Evolutionary conservation across 2,888 invertebrate species (phyloP), one percentile per base, ranked within the genome.

Genomic region (Drosophila multiciliata): DNA sequence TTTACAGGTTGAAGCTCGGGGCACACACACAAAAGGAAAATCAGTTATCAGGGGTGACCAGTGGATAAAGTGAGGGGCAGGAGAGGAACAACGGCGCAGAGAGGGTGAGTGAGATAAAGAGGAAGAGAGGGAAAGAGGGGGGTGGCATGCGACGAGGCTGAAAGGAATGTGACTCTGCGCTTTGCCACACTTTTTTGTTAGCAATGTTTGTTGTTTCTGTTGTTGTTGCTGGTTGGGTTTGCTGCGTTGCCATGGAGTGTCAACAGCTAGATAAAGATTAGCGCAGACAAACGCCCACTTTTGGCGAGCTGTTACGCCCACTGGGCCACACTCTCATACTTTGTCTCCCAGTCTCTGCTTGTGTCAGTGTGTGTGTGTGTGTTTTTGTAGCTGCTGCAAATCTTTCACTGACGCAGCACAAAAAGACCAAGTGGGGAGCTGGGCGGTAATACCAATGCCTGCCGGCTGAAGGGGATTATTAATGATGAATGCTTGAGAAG

Each of bases 231-330:
- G 80, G 75, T 71, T 64, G 69, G 72, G 79, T 67, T 75, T 66
- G 83, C 82, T 75, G 77, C 87, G 80, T 79, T 85, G 83, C 86
- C 89, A 80, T 80, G 76, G 90, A 90, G 90, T 91, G 91, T 90
- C 90, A 90, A 90, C 90, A 87, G 81, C 83, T 79, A 90, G 90
- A 90, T 90, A 90, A 90, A 91, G 89, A 90, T 90, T 90, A 89
- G 84, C 83, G 75, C 80, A 86, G 89, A 86, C 89, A 86, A 80
- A 87, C 88, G 83, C 86, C 89, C 90, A 87, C 89, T 90, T 90
- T 87, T 81, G 77, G 80, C 74, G 80, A 57, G 68, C 80, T 77
- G 78, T 73, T 80, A 75, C 89, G 88, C 86, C 86, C 84, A 85
- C 86, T 77, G 81, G 72, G 73, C 77, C 83, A 78, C 78, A 77